Evolutionary conservation across 2,888 invertebrate genomes (phyloP).

Genomic region (Latrodectus hesperus): DNA sequence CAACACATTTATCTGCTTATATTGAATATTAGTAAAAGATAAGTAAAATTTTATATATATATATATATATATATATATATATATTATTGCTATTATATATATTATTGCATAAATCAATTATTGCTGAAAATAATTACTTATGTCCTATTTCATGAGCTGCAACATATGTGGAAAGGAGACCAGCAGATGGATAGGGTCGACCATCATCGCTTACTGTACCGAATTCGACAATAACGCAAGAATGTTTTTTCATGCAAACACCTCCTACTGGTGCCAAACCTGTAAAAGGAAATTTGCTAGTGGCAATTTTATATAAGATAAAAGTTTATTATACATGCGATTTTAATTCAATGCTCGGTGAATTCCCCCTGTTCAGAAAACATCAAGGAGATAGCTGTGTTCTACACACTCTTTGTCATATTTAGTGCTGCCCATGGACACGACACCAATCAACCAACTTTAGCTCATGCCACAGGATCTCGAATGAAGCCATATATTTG

Average conservation of each 20-base stretch:
- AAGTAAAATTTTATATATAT: not conserved
- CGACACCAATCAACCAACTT: no score
- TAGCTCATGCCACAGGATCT: no score
- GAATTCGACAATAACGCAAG: constrained; percentile 86
- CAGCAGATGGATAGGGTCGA: constrained; percentile 87
- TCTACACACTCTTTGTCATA: no score
- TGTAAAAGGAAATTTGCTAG: not conserved
- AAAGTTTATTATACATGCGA: no score
- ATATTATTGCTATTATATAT: not conserved
- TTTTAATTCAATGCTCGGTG: no score
- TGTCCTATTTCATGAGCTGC: constrained; percentile 88
- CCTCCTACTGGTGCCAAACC: constrained; percentile 85
- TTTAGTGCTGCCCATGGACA: no score
- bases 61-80: no score
- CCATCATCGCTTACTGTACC: constrained; percentile 84
- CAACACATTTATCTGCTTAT: not conserved
- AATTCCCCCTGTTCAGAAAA: no score
- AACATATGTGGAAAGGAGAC: constrained; percentile 88
- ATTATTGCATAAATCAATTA: not conserved
- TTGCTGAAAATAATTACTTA: constrained; percentile 79
- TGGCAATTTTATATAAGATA: no score
- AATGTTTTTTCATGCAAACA: constrained; percentile 83
- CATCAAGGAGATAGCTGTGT: no score
- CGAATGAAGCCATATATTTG: no score
- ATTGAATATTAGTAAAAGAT: not conserved